A percentile compares a stretch with the other conserved stretches of the same genome.
These are phyloP conservation scores for Rhodophaea formosa DNA, from an alignment of 2,888 invertebrate species.

Conservation along the genomic window DNA sequence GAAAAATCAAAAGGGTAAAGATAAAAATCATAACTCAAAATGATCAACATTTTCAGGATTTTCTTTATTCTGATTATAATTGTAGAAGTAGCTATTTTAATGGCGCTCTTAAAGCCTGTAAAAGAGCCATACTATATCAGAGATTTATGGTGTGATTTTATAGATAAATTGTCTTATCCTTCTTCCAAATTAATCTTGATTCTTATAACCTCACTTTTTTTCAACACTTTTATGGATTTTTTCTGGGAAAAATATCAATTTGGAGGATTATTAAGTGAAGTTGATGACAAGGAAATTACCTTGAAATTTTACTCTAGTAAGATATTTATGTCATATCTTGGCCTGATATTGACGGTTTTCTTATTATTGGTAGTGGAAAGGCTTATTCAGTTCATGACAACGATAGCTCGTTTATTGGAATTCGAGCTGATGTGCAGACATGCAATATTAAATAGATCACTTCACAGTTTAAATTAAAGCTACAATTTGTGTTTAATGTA, in stretches of 20 bases:
- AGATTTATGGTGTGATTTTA: slow-evolving; percentile 46
- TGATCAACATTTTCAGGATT: slow-evolving; percentile 52
- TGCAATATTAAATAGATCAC: slow-evolving; percentile 44
- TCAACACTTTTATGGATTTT: slow-evolving; percentile 49
- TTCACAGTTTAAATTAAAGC: not conserved
- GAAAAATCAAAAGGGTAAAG: slow-evolving; percentile 3
- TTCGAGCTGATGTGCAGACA: slow-evolving; percentile 65
- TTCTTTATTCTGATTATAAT: slow-evolving; percentile 41
- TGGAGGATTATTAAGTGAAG: slow-evolving; percentile 33
- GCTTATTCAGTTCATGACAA: slow-evolving; percentile 41
- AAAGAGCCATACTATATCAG: slow-evolving; percentile 49
- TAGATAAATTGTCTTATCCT: slow-evolving; percentile 31
- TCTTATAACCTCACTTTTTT: slow-evolving; percentile 32
- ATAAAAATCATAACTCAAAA: slow-evolving; percentile 27
- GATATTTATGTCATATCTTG: slow-evolving; percentile 42
- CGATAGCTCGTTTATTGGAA: slow-evolving; percentile 54
- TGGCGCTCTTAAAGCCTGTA: slow-evolving; percentile 55
- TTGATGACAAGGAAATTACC: slow-evolving; percentile 35
- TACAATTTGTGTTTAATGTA: not conserved
- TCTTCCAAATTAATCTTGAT: slow-evolving; percentile 32
- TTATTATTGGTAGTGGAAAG: slow-evolving; percentile 52
- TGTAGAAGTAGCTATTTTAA: slow-evolving; percentile 42
- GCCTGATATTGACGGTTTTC: slow-evolving; percentile 45
- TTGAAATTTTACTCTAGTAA: slow-evolving; percentile 48
- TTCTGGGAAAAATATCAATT: slow-evolving; percentile 41